Evolutionary conservation across 2,888 invertebrate genomes (phyloP).

Genomic region (Plagiodera versicolora): DNA sequence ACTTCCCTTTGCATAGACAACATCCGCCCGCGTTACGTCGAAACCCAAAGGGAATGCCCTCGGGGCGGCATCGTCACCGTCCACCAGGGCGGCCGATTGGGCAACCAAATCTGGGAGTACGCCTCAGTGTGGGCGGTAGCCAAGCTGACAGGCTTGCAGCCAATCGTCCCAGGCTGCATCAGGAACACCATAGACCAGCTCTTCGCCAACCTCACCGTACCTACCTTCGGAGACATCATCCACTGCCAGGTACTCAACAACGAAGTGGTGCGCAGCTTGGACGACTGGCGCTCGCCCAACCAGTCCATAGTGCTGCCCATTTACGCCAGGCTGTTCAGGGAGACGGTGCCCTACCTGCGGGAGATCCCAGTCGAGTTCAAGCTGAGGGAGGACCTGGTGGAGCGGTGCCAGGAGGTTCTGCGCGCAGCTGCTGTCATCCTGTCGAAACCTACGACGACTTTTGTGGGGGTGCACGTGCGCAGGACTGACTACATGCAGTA

Average conservation of each 20-base stretch:
- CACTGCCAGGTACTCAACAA: background rate
- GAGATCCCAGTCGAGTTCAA: no score
- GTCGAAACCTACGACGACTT: background rate
- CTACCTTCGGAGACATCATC: background rate
- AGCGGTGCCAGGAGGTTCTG: background rate
- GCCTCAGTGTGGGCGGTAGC: slow-evolving; percentile 7
- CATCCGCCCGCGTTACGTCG: background rate
- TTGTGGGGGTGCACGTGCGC: background rate
- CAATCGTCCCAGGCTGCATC: background rate
- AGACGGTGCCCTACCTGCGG: background rate
- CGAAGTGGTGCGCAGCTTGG: background rate
- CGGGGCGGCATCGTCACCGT: slow-evolving; percentile 7
- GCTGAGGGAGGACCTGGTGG: background rate
- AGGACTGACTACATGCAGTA: background rate
- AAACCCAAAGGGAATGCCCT: no score
- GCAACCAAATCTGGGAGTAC: slow-evolving; percentile 16
- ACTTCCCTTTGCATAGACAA: background rate
- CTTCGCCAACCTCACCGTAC: background rate
- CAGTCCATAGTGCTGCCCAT: background rate
- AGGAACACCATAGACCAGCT: background rate
- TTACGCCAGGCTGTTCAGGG: background rate
- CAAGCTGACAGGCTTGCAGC: background rate
- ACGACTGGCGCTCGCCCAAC: background rate
- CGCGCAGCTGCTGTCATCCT: background rate
- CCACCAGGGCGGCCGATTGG: slow-evolving; percentile 5